phyloP scores from a whole-genome alignment of 2,113 vertebrate genomes.

The Corythoichthys haematopterus region DNA sequence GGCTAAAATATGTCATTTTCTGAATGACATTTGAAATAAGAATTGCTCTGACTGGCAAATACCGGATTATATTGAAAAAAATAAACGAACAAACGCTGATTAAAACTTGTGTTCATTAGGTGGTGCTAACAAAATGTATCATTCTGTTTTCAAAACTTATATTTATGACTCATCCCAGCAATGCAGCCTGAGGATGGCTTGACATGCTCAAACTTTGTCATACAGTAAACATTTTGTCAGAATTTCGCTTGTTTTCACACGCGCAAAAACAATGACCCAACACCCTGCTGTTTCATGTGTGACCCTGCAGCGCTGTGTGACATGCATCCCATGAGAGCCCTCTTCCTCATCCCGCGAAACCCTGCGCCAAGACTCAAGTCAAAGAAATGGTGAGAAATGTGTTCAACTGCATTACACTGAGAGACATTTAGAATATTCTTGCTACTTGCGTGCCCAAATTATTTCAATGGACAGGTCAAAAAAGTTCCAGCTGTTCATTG shows the following conservation, averaged over 20 bases:
- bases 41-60: no score
- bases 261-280: not conserved
- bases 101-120: not conserved
- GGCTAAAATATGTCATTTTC: no score
- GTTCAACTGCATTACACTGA: not conserved
- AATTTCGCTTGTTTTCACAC: not conserved
- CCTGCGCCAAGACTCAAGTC: conserved; percentile 91
- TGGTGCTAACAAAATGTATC: not conserved
- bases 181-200: not conserved
- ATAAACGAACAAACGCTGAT: no score
- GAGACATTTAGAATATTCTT: not conserved
- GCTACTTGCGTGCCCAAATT: not conserved
- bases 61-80: no score
- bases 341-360: conserved; percentile 95
- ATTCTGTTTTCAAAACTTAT: not conserved
- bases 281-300: not conserved
- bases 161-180: not conserved
- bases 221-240: not conserved
- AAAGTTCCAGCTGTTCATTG: conserved; percentile 94
- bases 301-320: conserved; percentile 86
- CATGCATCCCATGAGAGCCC: conserved; percentile 97
- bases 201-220: not conserved
- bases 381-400: conserved; percentile 88
- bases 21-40: no score
- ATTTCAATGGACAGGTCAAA: conserved; percentile 78